A percentile compares a stretch with the other conserved stretches of the same genome.
phyloP scores from a whole-genome alignment of 2,888 invertebrate species.

The Yponomeuta cagnagella region DNA sequence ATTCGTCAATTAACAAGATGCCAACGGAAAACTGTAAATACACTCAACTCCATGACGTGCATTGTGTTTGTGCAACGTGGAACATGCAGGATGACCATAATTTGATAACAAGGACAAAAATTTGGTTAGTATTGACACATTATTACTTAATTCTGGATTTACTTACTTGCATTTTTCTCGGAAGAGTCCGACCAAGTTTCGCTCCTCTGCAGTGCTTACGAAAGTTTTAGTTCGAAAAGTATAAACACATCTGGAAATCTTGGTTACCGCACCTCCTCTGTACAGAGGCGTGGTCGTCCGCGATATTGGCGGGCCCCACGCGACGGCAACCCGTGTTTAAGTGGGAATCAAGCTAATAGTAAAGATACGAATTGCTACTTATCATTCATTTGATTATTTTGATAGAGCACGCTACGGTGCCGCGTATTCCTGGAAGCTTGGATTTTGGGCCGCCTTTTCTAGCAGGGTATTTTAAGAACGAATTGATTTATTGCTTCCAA shows the following conservation, averaged over 20 bases:
- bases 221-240: too few relatives aligned
- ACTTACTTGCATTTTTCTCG: too few relatives aligned
- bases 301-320: not conserved
- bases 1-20: too few relatives aligned
- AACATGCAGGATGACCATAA: too few relatives aligned
- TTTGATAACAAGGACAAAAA: too few relatives aligned
- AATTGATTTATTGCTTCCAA: not conserved
- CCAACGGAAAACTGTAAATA: too few relatives aligned
- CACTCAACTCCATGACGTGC: too few relatives aligned
- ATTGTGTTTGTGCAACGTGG: too few relatives aligned
- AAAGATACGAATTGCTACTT: constrained; percentile 4
- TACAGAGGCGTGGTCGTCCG: not conserved
- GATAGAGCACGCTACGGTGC: constrained; percentile 16
- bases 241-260: not conserved
- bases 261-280: constrained; percentile 1
- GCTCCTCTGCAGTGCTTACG: too few relatives aligned
- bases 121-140: too few relatives aligned
- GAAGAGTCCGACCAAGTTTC: too few relatives aligned
- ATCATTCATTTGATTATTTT: constrained; percentile 12
- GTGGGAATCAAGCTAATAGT: constrained; percentile 13
- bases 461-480: not conserved
- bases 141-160: too few relatives aligned
- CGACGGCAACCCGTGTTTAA: constrained; percentile 5
- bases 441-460: not conserved
- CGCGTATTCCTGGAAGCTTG: not conserved